phyloP scores from a whole-genome alignment of 2,113 vertebrate species.

The Grammomys surdaster region DNA sequence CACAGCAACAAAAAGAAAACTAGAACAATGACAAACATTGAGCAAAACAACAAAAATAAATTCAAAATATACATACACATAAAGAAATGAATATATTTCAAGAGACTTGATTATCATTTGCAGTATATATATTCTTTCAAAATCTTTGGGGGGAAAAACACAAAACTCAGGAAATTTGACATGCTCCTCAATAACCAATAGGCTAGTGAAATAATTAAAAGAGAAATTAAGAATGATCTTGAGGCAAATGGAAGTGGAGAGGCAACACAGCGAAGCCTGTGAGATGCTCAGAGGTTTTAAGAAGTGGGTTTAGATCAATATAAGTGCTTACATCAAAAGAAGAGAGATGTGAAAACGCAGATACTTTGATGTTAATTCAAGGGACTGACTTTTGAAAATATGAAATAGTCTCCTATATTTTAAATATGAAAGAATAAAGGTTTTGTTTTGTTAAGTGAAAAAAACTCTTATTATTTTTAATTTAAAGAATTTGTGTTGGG shows the following conservation, averaged over 20 bases:
- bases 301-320: background rate
- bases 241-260: background rate
- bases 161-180: background rate
- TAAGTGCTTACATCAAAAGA: background rate
- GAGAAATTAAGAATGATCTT: background rate
- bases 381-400: background rate
- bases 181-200: background rate
- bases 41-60: background rate
- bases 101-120: background rate
- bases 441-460: background rate
- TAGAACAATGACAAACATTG: background rate
- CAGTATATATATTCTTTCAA: background rate
- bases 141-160: background rate
- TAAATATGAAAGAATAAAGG: background rate
- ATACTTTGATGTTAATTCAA: background rate
- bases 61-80: background rate
- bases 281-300: background rate
- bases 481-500: background rate
- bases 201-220: background rate
- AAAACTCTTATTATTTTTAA: background rate
- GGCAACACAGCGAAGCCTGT: background rate
- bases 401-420: background rate
- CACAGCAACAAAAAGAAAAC: background rate
- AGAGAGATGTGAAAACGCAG: background rate
- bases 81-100: constrained; percentile 11